Evolutionary conservation across 2,113 vertebrate genomes (phyloP), one percentile per base, ranked within the genome.

Genomic region (Piliocolobus tephrosceles): DNA sequence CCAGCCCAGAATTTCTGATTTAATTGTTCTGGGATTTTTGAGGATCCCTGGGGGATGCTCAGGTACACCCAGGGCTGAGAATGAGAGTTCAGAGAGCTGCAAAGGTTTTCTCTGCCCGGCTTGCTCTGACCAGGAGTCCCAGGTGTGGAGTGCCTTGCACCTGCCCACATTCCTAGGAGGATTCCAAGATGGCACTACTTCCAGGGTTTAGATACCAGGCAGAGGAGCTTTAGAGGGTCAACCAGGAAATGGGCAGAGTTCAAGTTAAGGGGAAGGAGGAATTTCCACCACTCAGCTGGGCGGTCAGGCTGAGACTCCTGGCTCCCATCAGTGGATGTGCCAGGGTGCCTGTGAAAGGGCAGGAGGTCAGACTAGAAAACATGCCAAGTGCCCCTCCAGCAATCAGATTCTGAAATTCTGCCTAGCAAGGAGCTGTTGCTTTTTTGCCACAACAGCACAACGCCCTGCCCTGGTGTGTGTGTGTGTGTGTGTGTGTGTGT

Each of bases 391-490:
- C 6, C 85, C 61, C 47, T 64, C n/a, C 43, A 50, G 66, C 32
- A 30, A 55, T 55, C 58, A 45, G 76, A 88, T 76, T 88, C 45
- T 47, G 90, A 68, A 91, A n/a, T 40, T 78, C 72, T 55, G 43
- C 81, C 70, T 14, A 14, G 61, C 11, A 58, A 50, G 66, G 90
- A 72, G 5, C 40, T 82, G 38, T 61, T 75, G 90, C 92, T 38
- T 90, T 81, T 78, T 23, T 9, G 27, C 30, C 0, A 40, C 20
- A 35, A 83, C 22, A 68, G 75, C 50, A 30, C 35, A 43, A 5
- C 3, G 0, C 11, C 14, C 2, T 0, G 30, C 8, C 45, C 76
- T 0, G 2, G 35, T 1, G 3, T 38, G 9, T 80, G 66, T 52
- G 87, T 23, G 38, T 30, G 25, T 64, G 25, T 30, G 25, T 27